These are phyloP conservation scores for Hydrocynus forskahlii DNA, from an alignment of 2,797 vertebrate genomes.

Conservation along the genomic window DNA sequence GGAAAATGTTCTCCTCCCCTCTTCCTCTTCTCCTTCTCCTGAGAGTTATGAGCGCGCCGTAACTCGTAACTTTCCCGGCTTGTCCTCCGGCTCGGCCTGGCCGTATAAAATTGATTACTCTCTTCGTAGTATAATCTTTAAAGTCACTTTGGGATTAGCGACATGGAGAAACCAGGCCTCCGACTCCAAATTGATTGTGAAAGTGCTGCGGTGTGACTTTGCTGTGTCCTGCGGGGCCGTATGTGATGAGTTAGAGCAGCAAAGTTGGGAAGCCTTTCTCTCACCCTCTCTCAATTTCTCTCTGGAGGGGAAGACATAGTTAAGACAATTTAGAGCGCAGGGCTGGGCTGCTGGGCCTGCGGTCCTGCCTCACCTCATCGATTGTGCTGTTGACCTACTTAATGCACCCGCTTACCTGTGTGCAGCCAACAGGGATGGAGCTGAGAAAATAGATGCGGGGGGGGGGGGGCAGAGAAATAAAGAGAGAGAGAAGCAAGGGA, in stretches of 20 bases:
- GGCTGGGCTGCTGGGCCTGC: conserved; percentile 16
- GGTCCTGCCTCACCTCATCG: conserved; percentile 41
- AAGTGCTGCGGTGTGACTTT: conserved; percentile 60
- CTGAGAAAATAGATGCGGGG: conserved; percentile 23
- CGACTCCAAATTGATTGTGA: conserved; percentile 76
- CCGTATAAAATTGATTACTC: conserved; percentile 71
- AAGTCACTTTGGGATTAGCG: conserved; percentile 76
- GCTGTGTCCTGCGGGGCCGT: conserved; percentile 34
- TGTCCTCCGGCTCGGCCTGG: conserved; percentile 45
- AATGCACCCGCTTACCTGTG: conserved; percentile 50
- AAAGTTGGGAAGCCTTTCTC: conserved; percentile 50
- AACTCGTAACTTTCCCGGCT: conserved; percentile 41
- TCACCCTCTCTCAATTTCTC: conserved; percentile 51
- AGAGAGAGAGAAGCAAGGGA: not conserved
- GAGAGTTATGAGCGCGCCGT: conserved; percentile 4
- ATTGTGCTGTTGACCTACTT: conserved; percentile 53
- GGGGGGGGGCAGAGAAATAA: not conserved
- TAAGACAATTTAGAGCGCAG: conserved; percentile 49
- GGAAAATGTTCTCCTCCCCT: not conserved
- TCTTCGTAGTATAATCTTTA: conserved; percentile 69
- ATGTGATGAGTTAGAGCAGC: conserved; percentile 29
- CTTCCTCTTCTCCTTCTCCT: not conserved
- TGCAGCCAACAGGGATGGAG: conserved; percentile 33
- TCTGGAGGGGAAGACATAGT: conserved; percentile 53
- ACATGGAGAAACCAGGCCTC: conserved; percentile 70